Conservation (phyloP, 2,113 vertebrate species). For the Ptyas mucosa region DNA sequence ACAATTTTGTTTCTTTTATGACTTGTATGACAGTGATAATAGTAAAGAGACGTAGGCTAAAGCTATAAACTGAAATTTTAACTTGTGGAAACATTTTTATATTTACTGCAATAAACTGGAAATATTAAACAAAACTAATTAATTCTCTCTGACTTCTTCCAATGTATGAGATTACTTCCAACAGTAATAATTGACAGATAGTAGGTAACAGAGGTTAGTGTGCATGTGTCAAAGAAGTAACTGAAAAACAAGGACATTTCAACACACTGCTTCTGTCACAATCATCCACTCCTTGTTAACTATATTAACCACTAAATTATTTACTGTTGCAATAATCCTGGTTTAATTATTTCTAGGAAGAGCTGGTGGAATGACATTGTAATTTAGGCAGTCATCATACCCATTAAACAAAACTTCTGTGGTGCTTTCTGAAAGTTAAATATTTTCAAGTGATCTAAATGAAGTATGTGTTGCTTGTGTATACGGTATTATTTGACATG, state of each 20-base stretch:
- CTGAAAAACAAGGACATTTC: background rate
- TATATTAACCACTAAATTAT: background rate
- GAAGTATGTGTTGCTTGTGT: background rate
- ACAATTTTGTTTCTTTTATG: background rate
- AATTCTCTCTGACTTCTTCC: background rate
- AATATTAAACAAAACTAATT: background rate
- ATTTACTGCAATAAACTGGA: background rate
- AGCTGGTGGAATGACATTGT: background rate
- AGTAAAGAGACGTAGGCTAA: background rate
- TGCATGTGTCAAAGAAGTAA: background rate
- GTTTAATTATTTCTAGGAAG: background rate
- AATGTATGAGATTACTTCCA: background rate
- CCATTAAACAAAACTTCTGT: background rate
- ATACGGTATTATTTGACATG: background rate
- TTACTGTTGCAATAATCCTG: background rate
- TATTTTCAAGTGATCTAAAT: background rate
- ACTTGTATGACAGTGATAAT: background rate
- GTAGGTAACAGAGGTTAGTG: background rate
- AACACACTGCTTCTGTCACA: background rate
- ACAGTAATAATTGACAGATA: background rate
- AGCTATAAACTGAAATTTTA: background rate
- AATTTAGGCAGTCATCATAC: background rate
- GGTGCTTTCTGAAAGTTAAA: background rate
- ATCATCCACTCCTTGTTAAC: background rate
- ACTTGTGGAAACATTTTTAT: background rate